These are phyloP conservation scores for Chymomyza procnemis DNA, from an alignment of 2,888 invertebrate species.

Conservation along the genomic window DNA sequence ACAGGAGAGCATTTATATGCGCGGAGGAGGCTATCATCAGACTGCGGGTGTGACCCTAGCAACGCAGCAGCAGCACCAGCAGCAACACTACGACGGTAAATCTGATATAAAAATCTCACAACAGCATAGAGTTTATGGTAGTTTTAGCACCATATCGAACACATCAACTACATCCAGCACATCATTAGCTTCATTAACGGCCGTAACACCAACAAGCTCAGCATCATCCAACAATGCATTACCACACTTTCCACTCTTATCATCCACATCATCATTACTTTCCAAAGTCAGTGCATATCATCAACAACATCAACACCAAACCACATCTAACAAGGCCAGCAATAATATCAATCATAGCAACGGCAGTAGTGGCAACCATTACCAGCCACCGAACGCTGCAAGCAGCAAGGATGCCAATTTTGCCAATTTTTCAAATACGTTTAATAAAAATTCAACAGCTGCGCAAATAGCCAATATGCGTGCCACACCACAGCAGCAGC, in stretches of 20 bases:
- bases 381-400: conserved; percentile 54
- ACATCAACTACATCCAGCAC: conserved; percentile 35
- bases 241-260: conserved; percentile 76
- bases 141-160: conserved; percentile 73
- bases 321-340: conserved; percentile 27
- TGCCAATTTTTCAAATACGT: conserved; percentile 69
- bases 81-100: conserved; percentile 79
- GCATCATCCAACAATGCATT: conserved; percentile 63
- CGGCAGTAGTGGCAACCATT: conserved; percentile 34
- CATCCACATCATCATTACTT: conserved; percentile 75
- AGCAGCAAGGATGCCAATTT: conserved; percentile 45
- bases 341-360: conserved; percentile 34
- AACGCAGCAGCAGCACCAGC: conserved; percentile 61
- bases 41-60: conserved; percentile 7
- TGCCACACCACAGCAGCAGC: conserved; percentile 48
- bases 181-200: conserved; percentile 55
- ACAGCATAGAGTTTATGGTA: conserved; percentile 77
- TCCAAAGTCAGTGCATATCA: conserved; percentile 75
- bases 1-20: conserved; percentile 56
- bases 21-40: conserved; percentile 30
- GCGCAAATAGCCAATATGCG: conserved; percentile 58
- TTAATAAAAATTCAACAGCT: conserved; percentile 74
- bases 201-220: conserved; percentile 53
- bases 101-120: conserved; percentile 67
- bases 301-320: conserved; percentile 35